A percentile compares a stretch with the other conserved stretches of the same genome.
Evolutionary conservation across 1,140 invertebrate genomes (phyloP).

Genomic region (Planococcus citri): DNA sequence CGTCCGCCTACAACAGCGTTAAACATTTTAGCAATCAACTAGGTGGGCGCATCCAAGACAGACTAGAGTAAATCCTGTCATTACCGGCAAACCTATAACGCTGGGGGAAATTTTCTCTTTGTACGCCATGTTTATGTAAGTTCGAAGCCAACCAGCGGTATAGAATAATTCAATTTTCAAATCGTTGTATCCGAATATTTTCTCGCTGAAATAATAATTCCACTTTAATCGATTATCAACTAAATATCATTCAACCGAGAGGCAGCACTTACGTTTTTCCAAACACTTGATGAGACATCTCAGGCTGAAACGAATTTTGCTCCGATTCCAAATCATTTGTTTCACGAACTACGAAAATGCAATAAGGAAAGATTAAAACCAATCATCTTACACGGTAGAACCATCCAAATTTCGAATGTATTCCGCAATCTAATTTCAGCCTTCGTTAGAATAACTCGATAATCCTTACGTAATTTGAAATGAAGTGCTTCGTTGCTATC

Average conservation of each 20-base stretch:
- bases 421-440: too few species aligned
- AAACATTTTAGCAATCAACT: not conserved
- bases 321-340: constrained; percentile 58
- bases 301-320: constrained; percentile 57
- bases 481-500: constrained; percentile 61
- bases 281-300: constrained; percentile 90
- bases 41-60: not conserved
- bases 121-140: constrained; percentile 55
- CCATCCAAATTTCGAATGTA: too few species aligned
- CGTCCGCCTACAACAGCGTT: constrained; percentile 50
- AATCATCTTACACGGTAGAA: not conserved
- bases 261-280: constrained; percentile 52
- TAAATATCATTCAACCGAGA: constrained; percentile 16
- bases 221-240: not conserved
- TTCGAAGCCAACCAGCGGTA: constrained; percentile 61
- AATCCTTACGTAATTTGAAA: constrained; percentile 56
- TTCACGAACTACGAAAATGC: constrained; percentile 43
- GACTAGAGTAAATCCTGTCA: not conserved
- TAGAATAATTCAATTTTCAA: constrained; percentile 69
- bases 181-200: constrained; percentile 84
- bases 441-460: too few species aligned
- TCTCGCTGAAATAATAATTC: constrained; percentile 49
- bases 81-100: constrained; percentile 31
- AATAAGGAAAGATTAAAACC: constrained; percentile 11
- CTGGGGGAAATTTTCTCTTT: constrained; percentile 43